Evolutionary conservation across 2,888 invertebrate genomes (phyloP), one percentile per base, ranked within the genome.

Genomic region (Hoplodrina ambigua): DNA sequence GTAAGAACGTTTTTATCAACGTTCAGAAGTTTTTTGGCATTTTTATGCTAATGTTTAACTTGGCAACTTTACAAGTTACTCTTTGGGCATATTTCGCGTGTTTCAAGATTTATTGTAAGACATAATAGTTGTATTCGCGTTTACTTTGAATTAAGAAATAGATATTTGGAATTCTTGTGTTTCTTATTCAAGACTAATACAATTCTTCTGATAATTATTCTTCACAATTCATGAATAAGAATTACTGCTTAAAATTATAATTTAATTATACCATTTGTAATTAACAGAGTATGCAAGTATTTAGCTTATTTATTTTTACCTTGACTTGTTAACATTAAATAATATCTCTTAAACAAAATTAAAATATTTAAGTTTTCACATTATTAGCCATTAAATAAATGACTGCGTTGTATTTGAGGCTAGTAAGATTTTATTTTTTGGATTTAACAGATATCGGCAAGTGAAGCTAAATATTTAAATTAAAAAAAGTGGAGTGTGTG

Each of bases 61-160:
- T 82, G 82, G 82, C 82, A 82, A 81, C 66, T 76, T 76, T 74
- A 81, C 82, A 82, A 83, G 70, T 69, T 79, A 65, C 58, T 83
- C 60, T 74, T 71, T 68, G 62, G 69, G 60, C 72, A 81, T 78
- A 83, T 75, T 82, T 73, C 68, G 66, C 67, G n/a, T 66, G 57
- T 81, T 78, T 55, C 58, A 37, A 65, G 58, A 83, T 81, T 83
- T 83, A 83, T 83, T 71, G 46, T 55, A 53, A 64, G 66, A 66
- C 56, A 60, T 72, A 81, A 81, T 72, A 63, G 60, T 81, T 72
- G 65, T 77, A 59, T 72, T 71, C 63, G n/a, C 58, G 44, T 75
- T 80, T 57, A 57, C 62, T 77, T 75, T 61, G 56, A 64, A 80
- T 70, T 65, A 72, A 68, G 59, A 66, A 58, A 30, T 54, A 44